Evolutionary conservation across 1,140 invertebrate genomes (phyloP).

Genomic region (Eurosta solidaginis): DNA sequence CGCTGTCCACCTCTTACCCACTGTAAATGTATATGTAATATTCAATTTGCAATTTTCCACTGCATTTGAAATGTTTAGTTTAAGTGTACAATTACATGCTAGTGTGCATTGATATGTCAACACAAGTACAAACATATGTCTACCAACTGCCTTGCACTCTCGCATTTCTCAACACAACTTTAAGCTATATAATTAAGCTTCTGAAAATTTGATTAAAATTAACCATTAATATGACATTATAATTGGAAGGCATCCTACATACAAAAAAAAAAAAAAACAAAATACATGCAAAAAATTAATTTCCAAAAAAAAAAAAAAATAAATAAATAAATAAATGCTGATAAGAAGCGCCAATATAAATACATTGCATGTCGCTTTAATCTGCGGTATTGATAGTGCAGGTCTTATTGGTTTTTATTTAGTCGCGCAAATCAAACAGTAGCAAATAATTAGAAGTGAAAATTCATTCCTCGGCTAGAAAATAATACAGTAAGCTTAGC

Average conservation of each 20-base stretch:
- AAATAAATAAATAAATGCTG: neutral
- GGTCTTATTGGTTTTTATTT: neutral
- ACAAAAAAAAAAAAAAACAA: neutral
- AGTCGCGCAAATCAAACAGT: neutral
- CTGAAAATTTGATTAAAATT: constrained; percentile 13
- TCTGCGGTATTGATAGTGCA: neutral
- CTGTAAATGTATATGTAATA: neutral
- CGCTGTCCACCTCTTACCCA: neutral
- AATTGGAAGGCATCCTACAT: neutral
- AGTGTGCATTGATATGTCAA: too few species aligned
- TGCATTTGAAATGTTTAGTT: neutral
- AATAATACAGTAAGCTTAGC: too few species aligned
- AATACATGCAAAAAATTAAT: too few species aligned
- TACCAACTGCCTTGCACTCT: neutral
- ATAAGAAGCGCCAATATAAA: constrained; percentile 11
- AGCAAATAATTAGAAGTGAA: neutral
- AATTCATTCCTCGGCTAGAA: neutral
- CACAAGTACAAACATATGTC: neutral
- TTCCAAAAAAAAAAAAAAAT: neutral
- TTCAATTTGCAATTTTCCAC: neutral
- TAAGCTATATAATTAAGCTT: constrained; percentile 7
- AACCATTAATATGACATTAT: neutral
- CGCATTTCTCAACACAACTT: too few species aligned
- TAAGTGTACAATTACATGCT: neutral
- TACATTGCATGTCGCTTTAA: constrained; percentile 10